Conservation (phyloP, 2,888 invertebrate species). For the Cheilosia soror region DNA sequence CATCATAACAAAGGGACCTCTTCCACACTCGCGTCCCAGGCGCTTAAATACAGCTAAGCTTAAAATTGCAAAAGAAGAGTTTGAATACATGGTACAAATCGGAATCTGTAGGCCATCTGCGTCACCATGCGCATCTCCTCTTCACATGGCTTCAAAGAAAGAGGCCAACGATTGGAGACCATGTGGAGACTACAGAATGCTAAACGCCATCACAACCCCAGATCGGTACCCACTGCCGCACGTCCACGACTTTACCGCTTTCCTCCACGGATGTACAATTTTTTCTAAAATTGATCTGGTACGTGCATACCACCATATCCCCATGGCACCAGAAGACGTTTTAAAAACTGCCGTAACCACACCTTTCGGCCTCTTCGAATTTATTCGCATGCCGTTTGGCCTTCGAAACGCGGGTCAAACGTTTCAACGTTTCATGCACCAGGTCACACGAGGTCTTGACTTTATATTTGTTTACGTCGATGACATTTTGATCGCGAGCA, state of each 20-base stretch:
- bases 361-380: too few relatives aligned
- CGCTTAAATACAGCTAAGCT: constrained; percentile 25
- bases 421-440: too few relatives aligned
- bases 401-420: too few relatives aligned
- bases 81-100: constrained; percentile 13
- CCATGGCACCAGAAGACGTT: constrained; percentile 71
- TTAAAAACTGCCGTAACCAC: too few relatives aligned
- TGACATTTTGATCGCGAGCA: constrained; percentile 52
- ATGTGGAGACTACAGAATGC: too few relatives aligned
- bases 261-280: constrained; percentile 7
- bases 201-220: too few relatives aligned
- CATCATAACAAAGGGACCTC: neutral
- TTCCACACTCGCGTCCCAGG: neutral
- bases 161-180: constrained; percentile 38
- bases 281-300: constrained; percentile 40
- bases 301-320: constrained; percentile 78
- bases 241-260: too few relatives aligned
- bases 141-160: constrained; percentile 53
- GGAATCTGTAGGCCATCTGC: constrained; percentile 53
- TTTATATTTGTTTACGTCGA: too few relatives aligned
- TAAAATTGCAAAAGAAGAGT: constrained; percentile 5
- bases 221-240: too few relatives aligned
- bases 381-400: too few relatives aligned
- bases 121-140: constrained; percentile 36
- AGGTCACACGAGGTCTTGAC: too few relatives aligned